phyloP scores from a whole-genome alignment of 2,888 invertebrate genomes.

The Lasius platythorax region DNA sequence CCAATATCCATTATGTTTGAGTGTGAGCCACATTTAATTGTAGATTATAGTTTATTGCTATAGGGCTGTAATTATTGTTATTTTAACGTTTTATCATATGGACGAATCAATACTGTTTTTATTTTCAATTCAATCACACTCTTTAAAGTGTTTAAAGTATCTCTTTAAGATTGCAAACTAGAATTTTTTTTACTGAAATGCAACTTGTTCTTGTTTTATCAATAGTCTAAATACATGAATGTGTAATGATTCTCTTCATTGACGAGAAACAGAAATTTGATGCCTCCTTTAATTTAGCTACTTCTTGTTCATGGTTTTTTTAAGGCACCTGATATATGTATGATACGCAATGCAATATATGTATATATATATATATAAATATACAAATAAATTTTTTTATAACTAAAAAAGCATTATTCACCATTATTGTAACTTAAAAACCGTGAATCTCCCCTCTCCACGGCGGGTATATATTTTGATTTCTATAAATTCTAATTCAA shows the following conservation, averaged over 20 bases:
- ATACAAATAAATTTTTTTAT: slow-evolving; percentile 39
- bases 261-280: slow-evolving; percentile 68
- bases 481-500: slow-evolving; percentile 52
- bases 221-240: slow-evolving; percentile 46
- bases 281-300: slow-evolving; percentile 67
- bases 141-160: slow-evolving; percentile 49
- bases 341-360: slow-evolving; percentile 53
- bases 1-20: slow-evolving; percentile 53
- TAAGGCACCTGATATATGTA: slow-evolving; percentile 74
- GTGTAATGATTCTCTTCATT: slow-evolving; percentile 59
- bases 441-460: slow-evolving; percentile 63
- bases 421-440: slow-evolving; percentile 72
- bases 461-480: slow-evolving; percentile 39
- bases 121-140: slow-evolving; percentile 62
- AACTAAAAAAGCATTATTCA: slow-evolving; percentile 46
- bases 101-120: slow-evolving; percentile 74
- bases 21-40: slow-evolving; percentile 77
- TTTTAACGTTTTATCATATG: slow-evolving; percentile 73
- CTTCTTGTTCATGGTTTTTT: slow-evolving; percentile 76
- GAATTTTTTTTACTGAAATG: slow-evolving; percentile 55
- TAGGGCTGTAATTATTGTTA: slow-evolving; percentile 70
- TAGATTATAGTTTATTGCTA: slow-evolving; percentile 78
- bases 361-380: slow-evolving; percentile 7
- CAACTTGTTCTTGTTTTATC: slow-evolving; percentile 12
- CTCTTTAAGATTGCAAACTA: slow-evolving; percentile 58